Evolutionary conservation across 2,113 vertebrate genomes (phyloP).

Genomic region (Pongo abelii): DNA sequence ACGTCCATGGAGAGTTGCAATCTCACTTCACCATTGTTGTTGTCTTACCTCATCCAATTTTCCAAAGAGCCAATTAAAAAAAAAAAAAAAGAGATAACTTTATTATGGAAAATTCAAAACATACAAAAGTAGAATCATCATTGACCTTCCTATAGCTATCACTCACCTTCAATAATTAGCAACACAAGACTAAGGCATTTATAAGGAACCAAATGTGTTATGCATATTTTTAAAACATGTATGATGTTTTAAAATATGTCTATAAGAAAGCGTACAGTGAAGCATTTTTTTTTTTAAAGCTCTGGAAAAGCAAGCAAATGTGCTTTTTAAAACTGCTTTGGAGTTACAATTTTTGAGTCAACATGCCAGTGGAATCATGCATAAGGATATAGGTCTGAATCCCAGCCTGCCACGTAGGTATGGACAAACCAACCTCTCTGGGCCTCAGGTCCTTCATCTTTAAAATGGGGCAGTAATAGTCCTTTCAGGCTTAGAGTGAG

Average conservation of each 20-base stretch:
- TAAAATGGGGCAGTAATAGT: not conserved
- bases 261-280: not conserved
- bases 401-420: fast-evolving
- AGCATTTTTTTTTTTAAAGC: not conserved
- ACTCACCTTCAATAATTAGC: not conserved
- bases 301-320: not conserved
- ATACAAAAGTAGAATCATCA: not conserved
- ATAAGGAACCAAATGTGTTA: not conserved
- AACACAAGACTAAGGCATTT: not conserved
- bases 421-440: not conserved
- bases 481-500: not conserved
- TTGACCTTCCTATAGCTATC: not conserved
- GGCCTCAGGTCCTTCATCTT: not conserved
- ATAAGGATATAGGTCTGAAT: not conserved
- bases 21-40: not conserved
- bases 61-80: not conserved
- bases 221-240: no score
- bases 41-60: not conserved
- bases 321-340: not conserved
- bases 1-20: not conserved
- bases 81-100: not conserved
- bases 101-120: not conserved
- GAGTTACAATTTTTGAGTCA: not conserved
- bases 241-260: not conserved
- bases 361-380: not conserved